Conservation (phyloP, 2,888 invertebrate genomes). For the Eupsilia transversa region DNA sequence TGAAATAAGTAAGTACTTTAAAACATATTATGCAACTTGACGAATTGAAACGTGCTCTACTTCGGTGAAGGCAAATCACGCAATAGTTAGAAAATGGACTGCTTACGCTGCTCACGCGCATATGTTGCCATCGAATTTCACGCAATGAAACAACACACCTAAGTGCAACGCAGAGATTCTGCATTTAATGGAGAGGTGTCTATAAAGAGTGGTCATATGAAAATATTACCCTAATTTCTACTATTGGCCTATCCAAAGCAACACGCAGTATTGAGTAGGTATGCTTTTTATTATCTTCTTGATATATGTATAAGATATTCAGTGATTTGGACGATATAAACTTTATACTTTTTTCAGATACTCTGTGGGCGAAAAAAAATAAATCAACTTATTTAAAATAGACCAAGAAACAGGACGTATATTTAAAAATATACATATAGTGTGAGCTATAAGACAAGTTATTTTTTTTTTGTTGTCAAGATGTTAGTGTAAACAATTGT, state of each 20-base stretch:
- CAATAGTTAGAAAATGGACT: constrained; percentile 30
- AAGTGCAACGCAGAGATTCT: background rate
- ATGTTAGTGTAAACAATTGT: too few species aligned
- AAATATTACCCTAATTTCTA: background rate
- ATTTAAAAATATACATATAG: background rate
- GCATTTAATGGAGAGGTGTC: too few species aligned
- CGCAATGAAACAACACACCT: background rate
- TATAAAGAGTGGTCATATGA: background rate
- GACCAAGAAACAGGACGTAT: background rate
- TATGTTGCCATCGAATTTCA: background rate
- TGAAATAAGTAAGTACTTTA: constrained; percentile 23
- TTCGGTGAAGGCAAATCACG: constrained; percentile 12
- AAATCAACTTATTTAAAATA: background rate
- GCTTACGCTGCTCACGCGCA: background rate
- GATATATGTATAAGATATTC: background rate
- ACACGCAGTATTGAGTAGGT: background rate
- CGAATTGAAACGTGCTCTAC: constrained; percentile 33
- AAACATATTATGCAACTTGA: constrained; percentile 30
- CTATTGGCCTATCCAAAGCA: background rate
- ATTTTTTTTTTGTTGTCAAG: too few species aligned
- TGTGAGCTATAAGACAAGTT: background rate
- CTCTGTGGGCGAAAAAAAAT: background rate
- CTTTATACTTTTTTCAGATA: background rate
- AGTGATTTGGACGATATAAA: background rate
- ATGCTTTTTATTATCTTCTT: background rate